A percentile compares a stretch with the other conserved stretches of the same genome.
These are phyloP conservation scores for Teleiodes luculella DNA, from an alignment of 2,888 invertebrate genomes.

Conservation along the genomic window DNA sequence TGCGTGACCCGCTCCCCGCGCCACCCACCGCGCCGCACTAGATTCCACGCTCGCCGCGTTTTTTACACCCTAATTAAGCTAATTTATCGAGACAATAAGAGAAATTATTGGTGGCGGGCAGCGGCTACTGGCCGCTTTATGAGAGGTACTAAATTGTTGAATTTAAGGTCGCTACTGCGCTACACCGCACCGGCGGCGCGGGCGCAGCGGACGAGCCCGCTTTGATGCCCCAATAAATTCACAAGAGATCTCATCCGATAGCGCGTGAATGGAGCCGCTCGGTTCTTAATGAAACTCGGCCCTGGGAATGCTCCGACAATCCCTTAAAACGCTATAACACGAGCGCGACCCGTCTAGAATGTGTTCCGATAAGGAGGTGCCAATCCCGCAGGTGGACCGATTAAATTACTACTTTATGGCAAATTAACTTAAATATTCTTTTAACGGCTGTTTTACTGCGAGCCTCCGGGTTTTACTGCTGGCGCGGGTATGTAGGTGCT, in stretches of 20 bases:
- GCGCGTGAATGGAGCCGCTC: constrained; percentile 38
- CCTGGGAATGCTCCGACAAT: constrained; percentile 48
- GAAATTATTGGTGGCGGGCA: constrained; percentile 59
- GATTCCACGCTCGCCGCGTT: constrained; percentile 64
- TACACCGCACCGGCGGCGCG: constrained; percentile 50
- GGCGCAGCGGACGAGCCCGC: constrained; percentile 22
- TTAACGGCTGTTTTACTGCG: constrained; percentile 15
- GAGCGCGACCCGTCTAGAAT: constrained; percentile 40
- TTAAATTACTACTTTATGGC: constrained; percentile 54
- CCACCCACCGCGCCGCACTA: constrained; percentile 70
- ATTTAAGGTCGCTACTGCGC: constrained; percentile 69
- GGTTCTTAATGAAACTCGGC: constrained; percentile 46
- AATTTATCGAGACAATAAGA: constrained; percentile 76
- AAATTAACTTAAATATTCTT: constrained; percentile 29
- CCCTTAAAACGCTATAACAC: constrained; percentile 52
- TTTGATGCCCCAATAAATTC: constrained; percentile 68
- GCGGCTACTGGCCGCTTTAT: constrained; percentile 62
- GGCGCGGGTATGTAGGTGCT: constrained; percentile 10
- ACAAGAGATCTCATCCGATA: constrained; percentile 64
- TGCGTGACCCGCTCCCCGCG: constrained; percentile 39
- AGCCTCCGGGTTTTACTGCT: constrained; percentile 16
- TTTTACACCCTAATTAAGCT: constrained; percentile 77
- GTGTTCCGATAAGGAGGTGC: constrained; percentile 51
- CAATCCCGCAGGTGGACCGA: constrained; percentile 46
- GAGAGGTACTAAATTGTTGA: constrained; percentile 67